phyloP scores from a whole-genome alignment of 2,797 vertebrate species.

The Rhynchotus rufescens region DNA sequence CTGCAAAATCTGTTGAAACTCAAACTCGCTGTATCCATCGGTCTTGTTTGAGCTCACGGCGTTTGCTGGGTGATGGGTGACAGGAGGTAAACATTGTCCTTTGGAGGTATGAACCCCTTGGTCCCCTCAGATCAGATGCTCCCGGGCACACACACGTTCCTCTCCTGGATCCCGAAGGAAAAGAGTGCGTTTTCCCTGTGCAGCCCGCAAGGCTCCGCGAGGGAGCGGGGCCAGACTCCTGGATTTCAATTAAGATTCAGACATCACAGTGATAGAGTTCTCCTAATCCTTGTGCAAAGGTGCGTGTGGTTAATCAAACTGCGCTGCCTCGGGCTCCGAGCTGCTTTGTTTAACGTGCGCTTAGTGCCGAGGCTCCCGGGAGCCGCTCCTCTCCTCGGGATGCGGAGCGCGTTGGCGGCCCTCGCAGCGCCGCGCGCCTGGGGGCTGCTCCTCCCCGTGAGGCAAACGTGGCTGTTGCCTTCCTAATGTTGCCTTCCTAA shows the following conservation, averaged over 20 bases:
- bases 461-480: neutral
- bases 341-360: conserved; percentile 40
- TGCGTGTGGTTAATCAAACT: conserved; percentile 42
- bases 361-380: conserved; percentile 19
- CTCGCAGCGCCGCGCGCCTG: neutral
- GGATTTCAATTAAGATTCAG: conserved; percentile 73
- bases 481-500: neutral
- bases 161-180: neutral
- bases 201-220: neutral
- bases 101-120: neutral
- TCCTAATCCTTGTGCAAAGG: conserved; percentile 68
- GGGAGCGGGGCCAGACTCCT: neutral
- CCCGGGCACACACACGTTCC: neutral
- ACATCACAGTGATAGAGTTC: conserved; percentile 13
- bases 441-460: neutral
- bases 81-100: neutral
- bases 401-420: neutral
- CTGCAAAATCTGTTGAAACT: conserved; percentile 45
- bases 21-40: neutral
- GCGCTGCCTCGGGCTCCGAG: neutral
- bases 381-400: neutral
- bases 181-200: neutral
- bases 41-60: neutral
- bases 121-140: neutral
- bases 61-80: neutral